phyloP scores from a whole-genome alignment of 1,140 invertebrate species.

The Halictus rubicundus region DNA sequence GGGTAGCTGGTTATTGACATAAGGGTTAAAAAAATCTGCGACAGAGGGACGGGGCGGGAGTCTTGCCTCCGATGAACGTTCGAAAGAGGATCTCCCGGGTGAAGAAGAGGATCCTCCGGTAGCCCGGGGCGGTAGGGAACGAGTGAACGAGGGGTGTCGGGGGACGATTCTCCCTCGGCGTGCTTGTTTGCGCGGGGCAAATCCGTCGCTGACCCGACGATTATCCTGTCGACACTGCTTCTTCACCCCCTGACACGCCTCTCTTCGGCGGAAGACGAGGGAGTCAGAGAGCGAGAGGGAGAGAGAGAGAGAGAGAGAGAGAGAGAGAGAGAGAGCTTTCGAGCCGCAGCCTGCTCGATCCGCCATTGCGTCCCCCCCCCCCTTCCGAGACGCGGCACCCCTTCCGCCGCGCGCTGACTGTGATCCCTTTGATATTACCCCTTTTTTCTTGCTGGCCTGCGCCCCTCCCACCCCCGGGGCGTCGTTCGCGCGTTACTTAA shows the following conservation, averaged over 20 bases:
- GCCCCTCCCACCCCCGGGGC: constrained; percentile 1
- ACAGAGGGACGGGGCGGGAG: background rate
- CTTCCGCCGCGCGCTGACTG: background rate
- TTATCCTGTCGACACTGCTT: constrained; percentile 77
- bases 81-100: constrained; percentile 4
- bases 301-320: too few relatives aligned
- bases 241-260: constrained; percentile 46
- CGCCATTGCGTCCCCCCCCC: constrained; percentile 46
- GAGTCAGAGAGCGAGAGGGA: too few relatives aligned
- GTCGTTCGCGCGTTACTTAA: constrained; percentile 20
- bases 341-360: constrained; percentile 7
- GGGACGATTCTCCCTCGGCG: constrained; percentile 35
- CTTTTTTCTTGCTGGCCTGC: constrained; percentile 4
- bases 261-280: too few relatives aligned
- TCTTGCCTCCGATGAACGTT: background rate
- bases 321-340: background rate
- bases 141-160: background rate
- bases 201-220: constrained; percentile 68
- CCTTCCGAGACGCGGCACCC: background rate
- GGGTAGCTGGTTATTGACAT: too few relatives aligned
- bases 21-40: background rate
- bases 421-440: constrained; percentile 29
- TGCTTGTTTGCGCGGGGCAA: constrained; percentile 66
- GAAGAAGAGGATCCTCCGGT: constrained; percentile 9
- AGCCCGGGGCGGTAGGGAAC: constrained; percentile 25